phyloP scores from a whole-genome alignment of 2,888 invertebrate genomes.

The Athetis lepigone region DNA sequence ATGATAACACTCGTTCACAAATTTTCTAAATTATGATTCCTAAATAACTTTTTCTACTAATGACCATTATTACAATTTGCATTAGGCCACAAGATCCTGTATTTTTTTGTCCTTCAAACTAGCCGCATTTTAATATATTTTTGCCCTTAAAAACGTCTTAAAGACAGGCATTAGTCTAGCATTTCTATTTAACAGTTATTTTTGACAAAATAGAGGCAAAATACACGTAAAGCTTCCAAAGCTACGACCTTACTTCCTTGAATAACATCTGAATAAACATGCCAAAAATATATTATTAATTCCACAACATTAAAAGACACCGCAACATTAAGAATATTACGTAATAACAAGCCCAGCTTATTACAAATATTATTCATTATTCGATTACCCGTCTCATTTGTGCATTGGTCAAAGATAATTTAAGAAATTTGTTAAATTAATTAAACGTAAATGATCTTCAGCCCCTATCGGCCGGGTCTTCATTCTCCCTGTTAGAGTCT shows the following conservation, averaged over 20 bases:
- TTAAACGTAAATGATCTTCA: conserved; percentile 46
- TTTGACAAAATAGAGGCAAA: conserved; percentile 7
- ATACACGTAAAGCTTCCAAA: conserved; percentile 10
- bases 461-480: conserved; percentile 74
- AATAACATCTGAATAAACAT: conserved; percentile 21
- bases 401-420: conserved; percentile 40
- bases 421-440: conserved; percentile 22
- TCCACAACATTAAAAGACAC: conserved; percentile 25
- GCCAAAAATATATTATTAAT: conserved; percentile 30
- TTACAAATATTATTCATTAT: conserved; percentile 26
- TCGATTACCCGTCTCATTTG: conserved; percentile 41
- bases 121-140: conserved; percentile 2
- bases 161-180: not conserved
- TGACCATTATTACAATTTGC: not conserved
- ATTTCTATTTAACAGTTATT: conserved; percentile 8
- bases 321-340: conserved; percentile 52
- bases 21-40: too few species aligned
- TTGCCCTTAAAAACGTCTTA: not conserved
- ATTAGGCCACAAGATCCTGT: not conserved
- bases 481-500: conserved; percentile 79
- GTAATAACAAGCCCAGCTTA: conserved; percentile 60
- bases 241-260: not conserved
- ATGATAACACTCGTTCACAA: too few species aligned
- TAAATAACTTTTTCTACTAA: too few species aligned
- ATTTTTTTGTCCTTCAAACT: not conserved